phyloP scores from a whole-genome alignment of 2,113 vertebrate genomes.

The Noturus placidus region DNA sequence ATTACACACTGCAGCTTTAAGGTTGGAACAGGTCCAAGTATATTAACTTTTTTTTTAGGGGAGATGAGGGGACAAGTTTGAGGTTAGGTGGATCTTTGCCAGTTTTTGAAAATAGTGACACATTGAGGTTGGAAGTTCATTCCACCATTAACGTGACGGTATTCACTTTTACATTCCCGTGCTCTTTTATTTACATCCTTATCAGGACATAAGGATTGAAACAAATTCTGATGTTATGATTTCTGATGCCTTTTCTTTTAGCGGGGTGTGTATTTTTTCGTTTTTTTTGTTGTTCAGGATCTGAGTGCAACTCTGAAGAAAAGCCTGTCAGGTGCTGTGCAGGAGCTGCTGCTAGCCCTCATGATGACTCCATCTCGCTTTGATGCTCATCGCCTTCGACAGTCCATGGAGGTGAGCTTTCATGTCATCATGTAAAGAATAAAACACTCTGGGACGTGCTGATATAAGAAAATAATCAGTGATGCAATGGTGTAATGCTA shows the following conservation, averaged over 20 bases:
- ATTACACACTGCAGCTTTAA: neutral
- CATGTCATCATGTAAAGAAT: neutral
- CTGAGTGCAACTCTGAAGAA: conserved; percentile 81
- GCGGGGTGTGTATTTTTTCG: neutral
- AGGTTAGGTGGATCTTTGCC: too few relatives aligned
- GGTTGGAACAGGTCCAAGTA: too few relatives aligned
- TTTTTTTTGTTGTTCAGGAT: conserved; percentile 63
- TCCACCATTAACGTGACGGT: neutral
- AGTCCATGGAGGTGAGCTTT: conserved; percentile 77
- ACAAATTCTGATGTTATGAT: neutral
- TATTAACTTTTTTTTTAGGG: too few relatives aligned
- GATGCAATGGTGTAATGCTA: neutral
- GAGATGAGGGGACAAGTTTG: too few relatives aligned
- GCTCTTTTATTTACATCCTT: neutral
- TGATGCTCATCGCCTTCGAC: conserved; percentile 82
- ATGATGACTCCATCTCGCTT: conserved; percentile 80
- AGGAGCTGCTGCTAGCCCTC: conserved; percentile 79
- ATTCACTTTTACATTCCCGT: neutral
- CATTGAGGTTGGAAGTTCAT: too few relatives aligned
- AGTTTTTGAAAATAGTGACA: too few relatives aligned
- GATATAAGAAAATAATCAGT: neutral
- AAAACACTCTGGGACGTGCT: neutral
- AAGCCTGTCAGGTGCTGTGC: conserved; percentile 75
- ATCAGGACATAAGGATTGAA: neutral
- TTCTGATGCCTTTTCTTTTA: neutral